phyloP scores from a whole-genome alignment of 2,797 vertebrate species.

The Sebastes goodei region DNA sequence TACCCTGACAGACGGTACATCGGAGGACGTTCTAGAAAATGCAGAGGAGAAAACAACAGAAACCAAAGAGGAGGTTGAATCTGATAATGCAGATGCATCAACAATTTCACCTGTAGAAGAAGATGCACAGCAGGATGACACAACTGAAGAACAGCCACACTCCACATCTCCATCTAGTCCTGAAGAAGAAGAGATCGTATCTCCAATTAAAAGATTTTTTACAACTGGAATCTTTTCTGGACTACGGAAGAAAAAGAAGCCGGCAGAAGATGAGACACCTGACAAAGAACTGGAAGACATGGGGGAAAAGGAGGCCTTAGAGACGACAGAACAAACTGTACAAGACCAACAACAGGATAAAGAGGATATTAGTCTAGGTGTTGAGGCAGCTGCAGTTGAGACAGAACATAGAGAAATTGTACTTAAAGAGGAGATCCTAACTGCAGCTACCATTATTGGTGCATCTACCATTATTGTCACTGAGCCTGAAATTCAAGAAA shows the following conservation, averaged over 20 bases:
- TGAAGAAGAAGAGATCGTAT: constrained; percentile 75
- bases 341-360: constrained; percentile 25
- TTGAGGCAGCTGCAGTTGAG: constrained; percentile 37
- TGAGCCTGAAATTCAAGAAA: constrained; percentile 82
- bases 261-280: constrained; percentile 76
- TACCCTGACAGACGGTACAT: constrained; percentile 51
- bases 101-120: constrained; percentile 58
- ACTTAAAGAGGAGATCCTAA: constrained; percentile 18
- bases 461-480: constrained; percentile 40
- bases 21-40: constrained; percentile 46
- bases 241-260: constrained; percentile 88
- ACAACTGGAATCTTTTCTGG: constrained; percentile 88
- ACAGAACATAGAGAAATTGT: constrained; percentile 46
- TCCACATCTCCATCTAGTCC: constrained; percentile 63
- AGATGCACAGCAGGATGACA: constrained; percentile 21
- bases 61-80: constrained; percentile 42
- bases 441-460: background rate
- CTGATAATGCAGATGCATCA: constrained; percentile 29
- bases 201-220: constrained; percentile 92
- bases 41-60: constrained; percentile 46
- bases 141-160: constrained; percentile 54
- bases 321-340: constrained; percentile 41
- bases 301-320: constrained; percentile 35
- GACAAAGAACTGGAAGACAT: constrained; percentile 57
- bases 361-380: constrained; percentile 48